Percentiles rank a stretch among this genome's conserved stretches.
These are phyloP conservation scores for Cebuella pygmaea DNA, from an alignment of 2,797 vertebrate genomes.

Conservation along the genomic window DNA sequence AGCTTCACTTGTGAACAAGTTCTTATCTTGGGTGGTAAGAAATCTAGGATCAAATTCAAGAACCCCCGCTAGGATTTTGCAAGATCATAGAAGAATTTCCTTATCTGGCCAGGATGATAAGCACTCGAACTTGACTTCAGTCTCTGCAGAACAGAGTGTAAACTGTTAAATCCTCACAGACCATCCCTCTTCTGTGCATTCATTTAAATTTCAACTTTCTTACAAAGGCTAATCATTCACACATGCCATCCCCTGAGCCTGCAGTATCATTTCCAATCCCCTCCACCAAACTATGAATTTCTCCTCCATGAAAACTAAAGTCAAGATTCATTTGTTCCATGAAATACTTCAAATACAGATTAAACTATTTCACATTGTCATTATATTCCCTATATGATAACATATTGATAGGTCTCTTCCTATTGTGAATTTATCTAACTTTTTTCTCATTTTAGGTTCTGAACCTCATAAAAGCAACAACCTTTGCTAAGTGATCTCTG, in stretches of 20 bases:
- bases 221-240: neutral
- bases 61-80: neutral
- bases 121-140: neutral
- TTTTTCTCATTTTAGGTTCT: neutral
- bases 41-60: slow-evolving; percentile 53
- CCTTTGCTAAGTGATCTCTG: neutral
- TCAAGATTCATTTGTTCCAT: neutral
- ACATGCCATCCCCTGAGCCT: neutral
- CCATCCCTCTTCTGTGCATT: neutral
- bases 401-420: neutral
- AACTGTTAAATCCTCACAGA: neutral
- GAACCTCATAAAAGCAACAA: neutral
- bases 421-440: neutral
- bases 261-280: neutral
- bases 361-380: neutral
- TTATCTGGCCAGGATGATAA: neutral
- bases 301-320: neutral
- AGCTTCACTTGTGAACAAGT: slow-evolving; percentile 32
- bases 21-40: slow-evolving; percentile 47
- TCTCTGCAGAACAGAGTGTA: neutral
- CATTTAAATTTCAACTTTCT: neutral
- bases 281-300: neutral
- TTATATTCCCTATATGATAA: neutral
- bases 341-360: neutral
- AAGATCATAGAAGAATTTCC: neutral